Evolutionary conservation across 2,113 vertebrate genomes (phyloP).

Genomic region (Ciconia maguari): DNA sequence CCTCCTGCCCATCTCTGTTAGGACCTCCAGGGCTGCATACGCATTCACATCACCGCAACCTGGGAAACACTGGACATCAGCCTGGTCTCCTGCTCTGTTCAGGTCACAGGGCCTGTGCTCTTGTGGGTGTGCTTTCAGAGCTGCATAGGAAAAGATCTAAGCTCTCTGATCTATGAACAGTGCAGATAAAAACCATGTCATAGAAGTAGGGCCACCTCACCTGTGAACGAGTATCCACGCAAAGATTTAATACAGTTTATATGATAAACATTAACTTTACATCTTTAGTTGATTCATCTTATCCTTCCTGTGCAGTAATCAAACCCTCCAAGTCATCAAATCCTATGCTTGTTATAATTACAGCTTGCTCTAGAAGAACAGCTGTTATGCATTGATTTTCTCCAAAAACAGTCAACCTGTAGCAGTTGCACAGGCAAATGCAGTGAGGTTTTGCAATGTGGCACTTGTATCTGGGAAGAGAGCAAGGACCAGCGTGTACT

Average conservation of each 20-base stretch:
- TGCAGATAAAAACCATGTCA: not conserved
- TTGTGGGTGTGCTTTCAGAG: not conserved
- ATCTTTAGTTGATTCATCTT: not conserved
- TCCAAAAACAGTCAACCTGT: not conserved
- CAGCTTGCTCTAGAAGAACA: not conserved
- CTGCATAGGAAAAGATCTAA: not conserved
- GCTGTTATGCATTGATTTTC: not conserved
- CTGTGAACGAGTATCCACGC: not conserved
- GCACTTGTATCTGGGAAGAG: accelerated
- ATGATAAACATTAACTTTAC: not conserved
- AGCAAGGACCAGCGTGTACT: not conserved
- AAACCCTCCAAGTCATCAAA: not conserved
- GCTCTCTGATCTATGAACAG: accelerated
- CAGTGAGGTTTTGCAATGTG: not conserved
- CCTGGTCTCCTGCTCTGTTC: not conserved
- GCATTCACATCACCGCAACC: accelerated
- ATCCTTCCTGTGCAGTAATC: not conserved
- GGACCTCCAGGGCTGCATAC: not conserved
- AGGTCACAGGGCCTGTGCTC: not conserved
- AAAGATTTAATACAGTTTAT: not conserved
- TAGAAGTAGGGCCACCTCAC: not conserved
- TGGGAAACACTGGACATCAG: not conserved
- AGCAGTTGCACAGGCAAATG: not conserved
- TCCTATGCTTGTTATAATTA: accelerated
- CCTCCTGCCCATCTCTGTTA: not conserved